Conservation (phyloP, 2,888 invertebrate genomes). For the Cosmia trapezina region DNA sequence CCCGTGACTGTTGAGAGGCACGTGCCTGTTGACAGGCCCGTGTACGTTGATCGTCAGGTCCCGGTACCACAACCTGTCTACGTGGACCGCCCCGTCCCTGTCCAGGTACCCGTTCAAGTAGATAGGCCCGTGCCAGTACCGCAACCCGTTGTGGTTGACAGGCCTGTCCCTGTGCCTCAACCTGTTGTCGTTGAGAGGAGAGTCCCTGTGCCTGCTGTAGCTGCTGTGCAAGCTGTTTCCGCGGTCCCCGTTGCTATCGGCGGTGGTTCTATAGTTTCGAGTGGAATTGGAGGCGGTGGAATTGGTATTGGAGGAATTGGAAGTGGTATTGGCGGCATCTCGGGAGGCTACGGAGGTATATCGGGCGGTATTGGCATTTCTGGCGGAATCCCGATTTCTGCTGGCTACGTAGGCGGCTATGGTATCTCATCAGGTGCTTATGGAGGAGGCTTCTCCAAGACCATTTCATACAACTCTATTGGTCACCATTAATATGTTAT, state of each 20-base stretch:
- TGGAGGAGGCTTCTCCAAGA: constrained; percentile 55
- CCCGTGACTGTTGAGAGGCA: constrained; percentile 91
- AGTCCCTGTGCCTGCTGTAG: constrained; percentile 56
- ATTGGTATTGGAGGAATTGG: constrained; percentile 1
- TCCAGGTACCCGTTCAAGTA: constrained; percentile 91
- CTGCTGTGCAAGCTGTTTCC: constrained; percentile 54
- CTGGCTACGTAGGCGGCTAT: constrained; percentile 17
- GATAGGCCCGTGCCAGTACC: constrained; percentile 88
- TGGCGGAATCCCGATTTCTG: constrained; percentile 38
- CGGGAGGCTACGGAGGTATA: not conserved
- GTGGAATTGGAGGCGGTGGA: constrained; percentile 32
- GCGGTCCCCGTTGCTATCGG: constrained; percentile 51
- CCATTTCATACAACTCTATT: constrained; percentile 61
- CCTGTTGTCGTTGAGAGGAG: constrained; percentile 65
- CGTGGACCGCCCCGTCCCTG: constrained; percentile 90
- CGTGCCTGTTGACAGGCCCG: constrained; percentile 91
- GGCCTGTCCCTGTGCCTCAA: constrained; percentile 63
- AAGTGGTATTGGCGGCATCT: not conserved
- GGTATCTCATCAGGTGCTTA: constrained; percentile 45
- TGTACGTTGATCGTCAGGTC: constrained; percentile 90
- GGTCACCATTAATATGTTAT: constrained; percentile 57
- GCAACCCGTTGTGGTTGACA: constrained; percentile 80
- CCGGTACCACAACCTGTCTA: constrained; percentile 89
- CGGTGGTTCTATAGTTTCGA: constrained; percentile 34
- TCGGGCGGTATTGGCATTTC: constrained; percentile 33